Evolutionary conservation across 2,113 vertebrate species (phyloP), one percentile per base, ranked within the genome.

Genomic region (Tricholaema leucomelas): DNA sequence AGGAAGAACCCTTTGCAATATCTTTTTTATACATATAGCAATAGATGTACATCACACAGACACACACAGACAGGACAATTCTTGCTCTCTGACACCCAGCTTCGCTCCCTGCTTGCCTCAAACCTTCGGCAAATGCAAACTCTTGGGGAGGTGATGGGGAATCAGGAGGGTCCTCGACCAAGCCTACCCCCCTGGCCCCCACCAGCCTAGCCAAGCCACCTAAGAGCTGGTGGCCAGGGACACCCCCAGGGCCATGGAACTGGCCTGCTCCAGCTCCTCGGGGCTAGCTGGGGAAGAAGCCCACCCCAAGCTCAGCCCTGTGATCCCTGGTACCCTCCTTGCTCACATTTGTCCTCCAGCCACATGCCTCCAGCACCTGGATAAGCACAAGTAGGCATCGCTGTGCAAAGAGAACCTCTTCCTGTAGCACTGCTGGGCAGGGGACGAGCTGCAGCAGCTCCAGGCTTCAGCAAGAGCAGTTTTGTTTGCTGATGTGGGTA

Each of bases 1-100:
- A 91, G 91, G 40, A 83, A 86, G 91, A 58, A 80, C 14, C 82
- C 81, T 84, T 36, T 16, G 76, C 88, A 25, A 8, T 15, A 15
- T 2, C 84, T 55, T 21, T 42, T 35, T 4, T 50, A 28, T 35
- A 60, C 35, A 36, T 61, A 27, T 19, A n/a, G n/a, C 14, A 8
- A 15, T 11, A 27, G 17, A 9, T 31, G 25, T 18, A 55, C 15
- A 44, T 42, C 61, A 35, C 67, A 28, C 76, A 52, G 52, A 88
- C 63, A 63, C 78, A 66, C 73, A 52, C 31, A 40, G n/a, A 70
- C 31, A 78, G 88, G 91, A 80, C 31, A 1, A 81, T 42, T 69
- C 48, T 1, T 24, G 24, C 67, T 36, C 78, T 71, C 86, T 5
- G 8, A 54, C 18, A 4, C 65, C 70, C 5, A 5, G 46, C 59